Evolutionary conservation across 2,797 vertebrate genomes (phyloP), one percentile per base, ranked within the genome.

Genomic region (Chaunax sp.): DNA sequence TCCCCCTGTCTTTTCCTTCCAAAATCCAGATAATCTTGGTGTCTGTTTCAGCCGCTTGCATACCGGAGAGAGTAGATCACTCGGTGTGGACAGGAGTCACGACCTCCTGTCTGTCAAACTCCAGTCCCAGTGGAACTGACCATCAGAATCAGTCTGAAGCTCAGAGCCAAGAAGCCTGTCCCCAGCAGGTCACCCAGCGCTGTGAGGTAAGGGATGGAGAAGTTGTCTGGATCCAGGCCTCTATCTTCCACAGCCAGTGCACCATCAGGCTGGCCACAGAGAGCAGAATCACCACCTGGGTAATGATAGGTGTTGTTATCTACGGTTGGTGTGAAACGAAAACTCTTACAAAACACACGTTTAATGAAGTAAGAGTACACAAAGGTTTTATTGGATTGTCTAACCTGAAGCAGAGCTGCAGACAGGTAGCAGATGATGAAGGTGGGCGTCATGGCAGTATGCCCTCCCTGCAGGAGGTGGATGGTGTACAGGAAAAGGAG

Each of bases 201-300:
- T 0, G 96, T 97, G 87, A 97, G 96, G 92, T 96, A 96, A 4
- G 96, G 95, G 88, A 97, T 97, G 68, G 95, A 96, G 89, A 94
- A 95, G 72, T 93, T 96, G 76, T 97, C 96, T 0, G 96, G 96
- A 74, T 97, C 96, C 85, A 95, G 82, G 1, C 93, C 90, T 69
- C 89, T n/a, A n/a, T 89, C 52, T 80, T 61, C 96, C 96, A 97
- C 71, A 94, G 91, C 82, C 96, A 90, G 16, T 89, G 87, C 50
- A 96, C 94, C 37, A 95, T 87, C 78, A 96, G 76, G 64, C 93
- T 90, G 2, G 95, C 93, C 38, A 89, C 9, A 0, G 92, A 94
- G 10, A 97, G 93, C 80, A 97, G 87, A 81, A 96, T 87, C 57
- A 82, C 69, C 81, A 97, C 96, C 96, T 97, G 89, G 4, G 60